phyloP scores from a whole-genome alignment of 1,140 invertebrate genomes.

The Drosophila truncata region DNA sequence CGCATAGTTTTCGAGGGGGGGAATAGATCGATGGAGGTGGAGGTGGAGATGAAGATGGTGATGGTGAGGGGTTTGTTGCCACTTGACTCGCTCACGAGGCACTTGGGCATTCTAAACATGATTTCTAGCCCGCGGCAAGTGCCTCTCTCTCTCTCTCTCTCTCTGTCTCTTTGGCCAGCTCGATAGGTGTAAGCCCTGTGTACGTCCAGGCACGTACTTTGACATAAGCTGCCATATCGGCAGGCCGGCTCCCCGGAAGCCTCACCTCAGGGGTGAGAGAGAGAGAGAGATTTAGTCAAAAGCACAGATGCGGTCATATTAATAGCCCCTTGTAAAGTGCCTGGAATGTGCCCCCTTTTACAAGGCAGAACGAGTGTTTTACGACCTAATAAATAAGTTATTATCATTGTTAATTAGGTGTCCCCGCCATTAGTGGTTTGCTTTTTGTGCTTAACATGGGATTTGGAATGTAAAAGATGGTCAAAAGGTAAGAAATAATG shows the following conservation, averaged over 20 bases:
- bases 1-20: constrained; percentile 39
- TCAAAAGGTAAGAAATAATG: too few relatives aligned
- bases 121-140: constrained; percentile 72
- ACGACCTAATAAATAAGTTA: constrained; percentile 14
- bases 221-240: constrained; percentile 71
- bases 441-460: background rate
- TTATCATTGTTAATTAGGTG: constrained; percentile 13
- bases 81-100: constrained; percentile 64
- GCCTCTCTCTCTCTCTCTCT: constrained; percentile 24
- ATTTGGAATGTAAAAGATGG: background rate
- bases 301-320: constrained; percentile 16
- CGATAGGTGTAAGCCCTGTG: constrained; percentile 48
- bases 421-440: constrained; percentile 10
- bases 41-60: background rate
- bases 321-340: constrained; percentile 21
- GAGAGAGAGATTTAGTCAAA: background rate
- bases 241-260: constrained; percentile 24
- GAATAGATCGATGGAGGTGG: background rate
- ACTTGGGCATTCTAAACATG: constrained; percentile 76
- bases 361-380: background rate
- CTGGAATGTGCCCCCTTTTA: background rate
- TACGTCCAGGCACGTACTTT: constrained; percentile 64
- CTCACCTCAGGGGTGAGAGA: background rate
- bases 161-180: background rate
- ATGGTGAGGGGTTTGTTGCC: constrained; percentile 14